phyloP scores from a whole-genome alignment of 2,113 vertebrate genomes.

The Lycocorax pyrrhopterus region DNA sequence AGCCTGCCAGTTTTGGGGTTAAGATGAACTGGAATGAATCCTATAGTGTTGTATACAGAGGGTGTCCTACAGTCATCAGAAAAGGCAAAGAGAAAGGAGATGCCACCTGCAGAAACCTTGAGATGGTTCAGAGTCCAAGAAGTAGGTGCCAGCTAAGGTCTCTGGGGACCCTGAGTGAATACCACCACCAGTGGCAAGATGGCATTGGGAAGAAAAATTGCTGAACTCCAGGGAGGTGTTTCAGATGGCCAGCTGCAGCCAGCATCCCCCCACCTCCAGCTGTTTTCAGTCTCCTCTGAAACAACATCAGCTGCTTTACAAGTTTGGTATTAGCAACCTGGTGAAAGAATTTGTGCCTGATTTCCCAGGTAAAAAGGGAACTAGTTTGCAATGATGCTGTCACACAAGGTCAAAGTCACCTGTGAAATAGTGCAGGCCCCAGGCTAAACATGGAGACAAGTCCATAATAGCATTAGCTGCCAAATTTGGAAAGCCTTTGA shows the following conservation, averaged over 20 bases:
- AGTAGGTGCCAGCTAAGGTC: neutral
- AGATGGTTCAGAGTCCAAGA: neutral
- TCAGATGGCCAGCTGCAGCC: neutral
- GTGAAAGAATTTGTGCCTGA: neutral
- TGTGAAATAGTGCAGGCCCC: neutral
- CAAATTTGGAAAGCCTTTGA: conserved; percentile 8
- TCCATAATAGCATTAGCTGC: neutral
- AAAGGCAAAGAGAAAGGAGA: neutral
- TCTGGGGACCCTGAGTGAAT: neutral
- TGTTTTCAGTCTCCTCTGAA: neutral
- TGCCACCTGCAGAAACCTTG: neutral
- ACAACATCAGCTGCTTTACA: neutral
- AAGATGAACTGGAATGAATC: neutral
- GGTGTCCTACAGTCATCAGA: neutral
- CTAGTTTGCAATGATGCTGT: neutral
- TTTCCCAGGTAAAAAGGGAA: neutral
- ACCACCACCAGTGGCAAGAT: neutral
- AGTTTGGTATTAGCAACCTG: neutral
- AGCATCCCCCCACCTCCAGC: neutral
- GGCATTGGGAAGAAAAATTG: neutral
- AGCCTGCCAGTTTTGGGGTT: neutral
- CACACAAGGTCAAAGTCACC: neutral
- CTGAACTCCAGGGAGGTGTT: neutral
- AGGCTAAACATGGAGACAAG: neutral
- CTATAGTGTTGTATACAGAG: neutral